phyloP scores from a whole-genome alignment of 1,140 invertebrate species.

The Drosophila pseudoobscura region DNA sequence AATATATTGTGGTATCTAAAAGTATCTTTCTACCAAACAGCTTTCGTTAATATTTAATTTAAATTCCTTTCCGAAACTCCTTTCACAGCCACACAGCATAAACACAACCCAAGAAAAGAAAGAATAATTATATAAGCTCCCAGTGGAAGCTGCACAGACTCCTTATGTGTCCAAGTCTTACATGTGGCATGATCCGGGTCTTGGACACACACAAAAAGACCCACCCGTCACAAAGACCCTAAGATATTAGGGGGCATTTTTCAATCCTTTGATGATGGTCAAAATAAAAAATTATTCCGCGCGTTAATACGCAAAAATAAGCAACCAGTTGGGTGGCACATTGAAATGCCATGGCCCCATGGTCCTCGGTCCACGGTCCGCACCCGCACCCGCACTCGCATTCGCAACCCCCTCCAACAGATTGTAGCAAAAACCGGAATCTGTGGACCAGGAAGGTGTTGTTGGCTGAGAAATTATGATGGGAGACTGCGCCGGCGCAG shows the following conservation, averaged over 20 bases:
- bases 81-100: constrained; percentile 3
- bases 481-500: constrained; percentile 34
- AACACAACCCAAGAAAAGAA: constrained; percentile 19
- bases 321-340: constrained; percentile 70
- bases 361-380: constrained; percentile 7
- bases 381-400: constrained; percentile 28
- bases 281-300: constrained; percentile 82
- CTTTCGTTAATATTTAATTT: too few relatives aligned
- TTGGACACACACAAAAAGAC: constrained; percentile 30
- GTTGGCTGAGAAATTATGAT: constrained; percentile 78
- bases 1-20: too few relatives aligned
- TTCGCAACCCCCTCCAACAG: background rate
- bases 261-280: constrained; percentile 80
- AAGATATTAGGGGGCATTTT: constrained; percentile 81
- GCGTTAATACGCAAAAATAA: constrained; percentile 81
- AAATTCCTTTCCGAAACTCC: too few relatives aligned
- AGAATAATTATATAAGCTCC: constrained; percentile 45
- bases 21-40: too few relatives aligned
- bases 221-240: constrained; percentile 75
- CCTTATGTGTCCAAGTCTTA: background rate
- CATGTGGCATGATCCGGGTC: constrained; percentile 9
- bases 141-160: constrained; percentile 8
- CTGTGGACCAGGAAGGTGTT: constrained; percentile 58
- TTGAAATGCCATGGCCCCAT: constrained; percentile 29
- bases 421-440: constrained; percentile 34